Evolutionary conservation across 1,140 invertebrate species (phyloP).

Genomic region (Leguminivora glycinivorella): DNA sequence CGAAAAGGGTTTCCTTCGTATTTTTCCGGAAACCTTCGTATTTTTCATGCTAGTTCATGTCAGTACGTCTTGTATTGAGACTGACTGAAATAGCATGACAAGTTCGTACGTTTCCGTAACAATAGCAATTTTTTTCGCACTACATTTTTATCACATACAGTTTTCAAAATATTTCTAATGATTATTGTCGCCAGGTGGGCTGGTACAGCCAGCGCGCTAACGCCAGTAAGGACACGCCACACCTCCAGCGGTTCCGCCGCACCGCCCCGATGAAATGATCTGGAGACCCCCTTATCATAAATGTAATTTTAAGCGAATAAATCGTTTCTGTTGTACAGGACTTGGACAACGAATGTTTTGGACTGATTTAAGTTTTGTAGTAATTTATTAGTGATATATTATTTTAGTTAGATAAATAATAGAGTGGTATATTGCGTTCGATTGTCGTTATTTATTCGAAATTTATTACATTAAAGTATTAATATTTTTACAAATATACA

Average conservation of each 20-base stretch:
- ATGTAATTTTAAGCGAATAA: slow-evolving; percentile 67
- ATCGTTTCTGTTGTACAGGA: slow-evolving; percentile 41
- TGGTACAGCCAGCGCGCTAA: slow-evolving; percentile 47
- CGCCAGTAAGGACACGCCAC: slow-evolving; percentile 43
- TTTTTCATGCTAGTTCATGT: too few relatives aligned
- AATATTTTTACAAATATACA: not conserved
- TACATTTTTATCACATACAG: too few relatives aligned
- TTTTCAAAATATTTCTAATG: too few relatives aligned
- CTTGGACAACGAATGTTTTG: slow-evolving; percentile 37
- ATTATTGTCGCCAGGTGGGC: slow-evolving; percentile 47
- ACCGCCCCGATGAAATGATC: slow-evolving; percentile 60
- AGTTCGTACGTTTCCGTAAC: too few relatives aligned
- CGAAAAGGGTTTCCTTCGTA: too few relatives aligned
- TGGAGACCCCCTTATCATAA: slow-evolving; percentile 14
- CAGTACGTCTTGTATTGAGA: too few relatives aligned
- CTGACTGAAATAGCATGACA: too few relatives aligned
- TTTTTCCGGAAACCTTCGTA: too few relatives aligned
- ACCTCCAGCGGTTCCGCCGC: slow-evolving; percentile 52
- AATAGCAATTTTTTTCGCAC: too few relatives aligned
- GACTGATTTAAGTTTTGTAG: slow-evolving; percentile 39
- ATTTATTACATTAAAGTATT: slow-evolving; percentile 32
- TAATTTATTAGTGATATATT: slow-evolving; percentile 34
- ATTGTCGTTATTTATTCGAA: slow-evolving; percentile 47
- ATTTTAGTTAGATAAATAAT: slow-evolving; percentile 47
- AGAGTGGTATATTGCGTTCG: slow-evolving; percentile 47